Base-by-base conservation (phyloP, 2,888 invertebrate genomes). In the Apomyelois bistriatella region DNA sequence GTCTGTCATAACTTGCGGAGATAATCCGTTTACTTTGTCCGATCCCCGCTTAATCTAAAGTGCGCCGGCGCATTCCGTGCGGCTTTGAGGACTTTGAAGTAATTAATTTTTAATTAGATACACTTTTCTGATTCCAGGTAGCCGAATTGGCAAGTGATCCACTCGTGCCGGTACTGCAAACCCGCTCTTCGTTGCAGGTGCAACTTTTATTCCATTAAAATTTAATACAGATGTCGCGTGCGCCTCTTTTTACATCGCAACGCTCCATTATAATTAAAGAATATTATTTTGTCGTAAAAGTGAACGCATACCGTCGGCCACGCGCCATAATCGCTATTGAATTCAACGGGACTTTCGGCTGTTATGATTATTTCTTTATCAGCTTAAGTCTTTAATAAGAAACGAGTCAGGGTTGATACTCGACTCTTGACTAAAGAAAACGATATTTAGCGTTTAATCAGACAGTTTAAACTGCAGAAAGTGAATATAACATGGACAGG, bases 201-300 rank as follows among this genome's bases (percentile, higher is more conserved):
- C 88, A 81, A 71, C 68, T 61, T 68, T 75, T 79, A 73, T 82
- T 83, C 79, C 84, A 88, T 89, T 88, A 84, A 87, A 85, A 78
- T 85, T 88, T 86, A 85, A 89, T 86, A 86, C 86, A 89, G 85
- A 82, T 85, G 86, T 89, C 89, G 86, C 83, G 85, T 86, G 86
- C 79, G 79, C 75, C 74, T 81, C 77, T 86, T 85, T 84, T 86
- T 85, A 80, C 79, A 73, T 72, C 68, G 70, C 76, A 74, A 82
- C 79, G 80, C 82, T 80, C 77, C 85, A 83, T 83, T 86, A 85
- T 85, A 87, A 89, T 88, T 87, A 86, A 87, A 82, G 82, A 82
- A 82, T 84, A 86, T 86, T 85, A 88, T 86, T 86, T 85, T 83
- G 82, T 82, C 85, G 83, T 88, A 87, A 88, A 86, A 80, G 65